Evolutionary conservation across 30 jellyfish, hydroid and myxozoan genomes (phyloP), one percentile per base, ranked within the genome.

Genomic region (Aurelia aurita): DNA sequence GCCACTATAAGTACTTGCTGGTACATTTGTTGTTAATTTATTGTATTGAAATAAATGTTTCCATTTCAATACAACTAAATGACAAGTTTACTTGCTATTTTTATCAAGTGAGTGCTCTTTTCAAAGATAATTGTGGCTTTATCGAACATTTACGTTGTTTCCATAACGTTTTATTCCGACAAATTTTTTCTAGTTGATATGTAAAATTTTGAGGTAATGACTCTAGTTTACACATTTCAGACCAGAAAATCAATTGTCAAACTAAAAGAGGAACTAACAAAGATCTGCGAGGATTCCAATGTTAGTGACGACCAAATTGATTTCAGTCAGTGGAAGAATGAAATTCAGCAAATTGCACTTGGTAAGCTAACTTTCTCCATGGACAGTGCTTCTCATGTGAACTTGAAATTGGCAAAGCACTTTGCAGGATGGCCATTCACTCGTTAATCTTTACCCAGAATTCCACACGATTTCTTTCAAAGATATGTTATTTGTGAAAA

Each of bases 321-420:
- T 21, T 67, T 67, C 79, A 67, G 47, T 22, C 79, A 31, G 62
- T 67, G 79, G 79, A 67, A 67, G 47, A 67, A 67, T 67, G 79
- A 67, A 67, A 67, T 67, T 67, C 60, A 67, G 20, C 55, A 67
- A 67, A 67, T 67, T 67, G 79, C 79, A 11, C 79, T 32, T 43
- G 79, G 79, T 67, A 67, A 67, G 20, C 47, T 67, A 32, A 26
- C 20, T 67, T 67, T 27, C n/a, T 67, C 15, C 43, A 67, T 21
- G n/a, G n/a, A 32, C n/a, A 7, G n/a, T n/a, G n/a, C n/a, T n/a
- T n/a, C n/a, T n/a, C n/a, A 61, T 67, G 16, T 3, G 3, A 22
- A 28, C 47, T 29, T 22, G 79, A 22, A 22, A 1, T 31, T n/a
- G n/a, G n/a, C n/a, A n/a, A n/a, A n/a, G 15, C 14, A 53, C 43